Evolutionary conservation across 2,113 vertebrate species (phyloP).

Genomic region (Chionomys nivalis): DNA sequence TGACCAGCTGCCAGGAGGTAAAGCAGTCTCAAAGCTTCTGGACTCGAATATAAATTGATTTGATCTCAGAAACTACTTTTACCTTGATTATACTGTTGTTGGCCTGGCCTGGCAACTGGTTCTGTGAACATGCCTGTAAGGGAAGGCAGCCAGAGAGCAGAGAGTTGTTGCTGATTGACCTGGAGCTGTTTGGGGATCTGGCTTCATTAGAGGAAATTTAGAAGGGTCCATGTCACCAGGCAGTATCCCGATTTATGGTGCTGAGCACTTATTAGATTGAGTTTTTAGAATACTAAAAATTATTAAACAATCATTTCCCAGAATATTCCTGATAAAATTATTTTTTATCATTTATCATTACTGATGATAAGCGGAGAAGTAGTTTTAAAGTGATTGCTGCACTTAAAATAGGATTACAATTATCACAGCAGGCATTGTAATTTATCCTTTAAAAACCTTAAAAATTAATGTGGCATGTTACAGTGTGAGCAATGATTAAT

Average conservation of each 20-base stretch:
- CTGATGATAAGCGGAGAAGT: conserved; percentile 77
- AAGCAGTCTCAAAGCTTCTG: conserved; percentile 26
- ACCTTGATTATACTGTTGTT: conserved; percentile 49
- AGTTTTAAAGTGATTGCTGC: conserved; percentile 76
- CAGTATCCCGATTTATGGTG: conserved; percentile 6
- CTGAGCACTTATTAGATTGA: conserved; percentile 57
- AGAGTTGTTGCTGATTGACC: conserved; percentile 3
- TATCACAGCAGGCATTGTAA: conserved; percentile 80
- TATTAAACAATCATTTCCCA: conserved; percentile 69
- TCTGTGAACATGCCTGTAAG: not conserved
- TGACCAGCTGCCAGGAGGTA: not conserved
- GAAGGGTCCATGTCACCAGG: conserved; percentile 49
- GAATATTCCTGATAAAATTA: conserved; percentile 66
- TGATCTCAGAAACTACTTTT: conserved; percentile 19
- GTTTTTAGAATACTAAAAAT: conserved; percentile 73
- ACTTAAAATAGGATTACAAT: conserved; percentile 70
- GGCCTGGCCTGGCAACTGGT: not conserved
- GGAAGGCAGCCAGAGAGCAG: not conserved
- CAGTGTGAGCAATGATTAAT: conserved; percentile 71
- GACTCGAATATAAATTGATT: conserved; percentile 46
- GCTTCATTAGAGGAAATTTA: conserved; percentile 59
- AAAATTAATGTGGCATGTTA: conserved; percentile 69
- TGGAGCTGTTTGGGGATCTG: conserved; percentile 32
- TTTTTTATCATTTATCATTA: conserved; percentile 76
- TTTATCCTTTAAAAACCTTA: conserved; percentile 77